Base-by-base conservation (phyloP, 1,140 invertebrate genomes). In the Drosophila pectinifera region DNA sequence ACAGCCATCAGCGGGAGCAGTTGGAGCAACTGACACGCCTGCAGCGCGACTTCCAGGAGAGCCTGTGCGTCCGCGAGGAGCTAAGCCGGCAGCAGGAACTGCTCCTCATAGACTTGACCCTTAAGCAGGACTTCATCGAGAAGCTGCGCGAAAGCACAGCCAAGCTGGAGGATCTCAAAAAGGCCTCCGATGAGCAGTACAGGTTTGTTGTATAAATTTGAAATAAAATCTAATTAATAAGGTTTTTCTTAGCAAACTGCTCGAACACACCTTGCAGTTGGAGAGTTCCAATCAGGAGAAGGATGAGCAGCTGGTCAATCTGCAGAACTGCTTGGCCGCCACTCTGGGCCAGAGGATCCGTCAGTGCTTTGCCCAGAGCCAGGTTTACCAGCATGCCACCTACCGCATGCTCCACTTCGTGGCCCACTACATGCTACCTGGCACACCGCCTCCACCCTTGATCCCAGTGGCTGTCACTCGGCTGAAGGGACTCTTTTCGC, bases 291-390 rank as follows among this genome's bases (percentile, higher is more conserved):
- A 73, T 3, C 59, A 78, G 26, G 31, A 58, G 16, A 84, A 80
- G 36, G 45, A 89, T 13, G 64, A 77, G 10, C 63, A 83, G 11
- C 26, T 91, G 43, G 26, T 38, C 4, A 84, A 69, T 3, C 36
- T 91, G 8, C 64, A 91, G 39, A 80, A 79, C 8, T 91, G 88
- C 28, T 61, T 91, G n/a, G 78, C 83, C 8, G 89, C 80, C 65
- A 91, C 89, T 0, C 42, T 91, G 64, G 88, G 84, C 1, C 78
- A 91, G 10, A 81, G 88, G 22, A 76, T 91, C 2, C 78, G 80
- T 0, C 80, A 84, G 22, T 89, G 80, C 34, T 77, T 88, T 11
- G 56, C 67, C 36, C 72, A 84, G 36, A 49, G 65, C 8, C 61
- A 73, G 38, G 28, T 36, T 6, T 91, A 91, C 48, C 80, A 89